These are phyloP conservation scores for Agonopterix heracliana DNA, from an alignment of 2,888 invertebrate genomes.

Conservation along the genomic window DNA sequence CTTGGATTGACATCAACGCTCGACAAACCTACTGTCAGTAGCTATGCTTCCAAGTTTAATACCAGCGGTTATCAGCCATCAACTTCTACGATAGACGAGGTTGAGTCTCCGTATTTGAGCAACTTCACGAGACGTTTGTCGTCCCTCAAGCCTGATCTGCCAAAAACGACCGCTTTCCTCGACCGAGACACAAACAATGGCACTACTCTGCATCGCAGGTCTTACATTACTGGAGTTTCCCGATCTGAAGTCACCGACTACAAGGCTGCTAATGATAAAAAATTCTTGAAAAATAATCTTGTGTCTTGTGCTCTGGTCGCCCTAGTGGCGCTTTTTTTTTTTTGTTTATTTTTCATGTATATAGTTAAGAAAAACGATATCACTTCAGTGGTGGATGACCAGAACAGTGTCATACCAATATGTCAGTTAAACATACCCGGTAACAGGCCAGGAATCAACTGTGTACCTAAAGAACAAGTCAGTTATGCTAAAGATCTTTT, in stretches of 20 bases:
- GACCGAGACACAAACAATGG: conserved; percentile 64
- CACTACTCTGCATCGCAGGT: conserved; percentile 50
- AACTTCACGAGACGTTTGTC: conserved; percentile 81
- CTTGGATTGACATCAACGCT: conserved; percentile 69
- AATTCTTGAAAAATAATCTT: conserved; percentile 76
- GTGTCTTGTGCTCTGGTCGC: conserved; percentile 80
- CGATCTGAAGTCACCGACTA: conserved; percentile 58
- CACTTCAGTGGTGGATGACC: conserved; percentile 68
- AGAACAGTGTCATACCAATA: conserved; percentile 75
- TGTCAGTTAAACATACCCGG: conserved; percentile 72
- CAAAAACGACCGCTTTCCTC: conserved; percentile 38
- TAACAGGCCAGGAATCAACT: conserved; percentile 77
- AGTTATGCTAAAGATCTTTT: conserved; percentile 79
- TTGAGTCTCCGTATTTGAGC: conserved; percentile 82
- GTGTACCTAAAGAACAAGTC: conserved; percentile 79
- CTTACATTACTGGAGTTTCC: conserved; percentile 52
- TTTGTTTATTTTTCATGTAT: conserved; percentile 80
- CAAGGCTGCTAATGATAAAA: conserved; percentile 60
- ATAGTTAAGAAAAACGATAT: conserved; percentile 79
- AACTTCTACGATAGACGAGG: conserved; percentile 59
- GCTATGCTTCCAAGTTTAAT: conserved; percentile 43
- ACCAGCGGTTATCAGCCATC: conserved; percentile 52
- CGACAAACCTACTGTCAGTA: conserved; percentile 44
- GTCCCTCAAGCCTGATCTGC: conserved; percentile 54
- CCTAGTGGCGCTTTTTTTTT: conserved; percentile 79